These are phyloP conservation scores for Gallinago undulata DNA, from an alignment of 2,113 vertebrate genomes.

Conservation along the genomic window DNA sequence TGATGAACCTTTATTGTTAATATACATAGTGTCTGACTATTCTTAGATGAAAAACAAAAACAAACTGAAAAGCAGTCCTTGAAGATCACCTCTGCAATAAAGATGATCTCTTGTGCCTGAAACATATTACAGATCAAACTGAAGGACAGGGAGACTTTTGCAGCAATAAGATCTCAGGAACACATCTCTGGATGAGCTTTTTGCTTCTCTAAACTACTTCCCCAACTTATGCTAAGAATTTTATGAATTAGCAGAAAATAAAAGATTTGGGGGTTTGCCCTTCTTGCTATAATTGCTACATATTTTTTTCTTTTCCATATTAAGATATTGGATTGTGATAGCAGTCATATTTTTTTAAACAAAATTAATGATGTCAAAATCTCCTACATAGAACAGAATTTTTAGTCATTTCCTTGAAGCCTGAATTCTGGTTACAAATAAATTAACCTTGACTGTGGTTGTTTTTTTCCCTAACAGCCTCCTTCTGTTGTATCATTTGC, in stretches of 20 bases:
- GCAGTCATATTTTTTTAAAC: rapidly evolving
- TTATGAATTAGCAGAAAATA: neutral
- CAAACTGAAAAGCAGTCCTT: neutral
- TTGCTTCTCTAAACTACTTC: neutral
- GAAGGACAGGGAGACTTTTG: neutral
- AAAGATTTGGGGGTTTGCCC: neutral
- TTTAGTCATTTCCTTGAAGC: neutral
- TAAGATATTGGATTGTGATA: neutral
- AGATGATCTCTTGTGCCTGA: neutral
- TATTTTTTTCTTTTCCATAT: neutral
- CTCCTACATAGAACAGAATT: neutral
- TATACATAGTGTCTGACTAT: neutral
- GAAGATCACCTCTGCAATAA: neutral
- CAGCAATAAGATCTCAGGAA: neutral
- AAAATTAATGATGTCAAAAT: neutral
- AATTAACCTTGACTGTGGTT: neutral
- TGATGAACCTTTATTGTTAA: neutral
- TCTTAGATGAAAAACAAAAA: neutral
- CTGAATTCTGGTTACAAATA: neutral
- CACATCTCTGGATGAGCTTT: neutral
- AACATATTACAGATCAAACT: neutral
- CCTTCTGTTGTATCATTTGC: neutral
- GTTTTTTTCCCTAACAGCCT: neutral
- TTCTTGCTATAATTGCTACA: neutral
- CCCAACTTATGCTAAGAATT: neutral